Evolutionary conservation across 2,113 vertebrate species (phyloP).

Genomic region (Morone saxatilis): DNA sequence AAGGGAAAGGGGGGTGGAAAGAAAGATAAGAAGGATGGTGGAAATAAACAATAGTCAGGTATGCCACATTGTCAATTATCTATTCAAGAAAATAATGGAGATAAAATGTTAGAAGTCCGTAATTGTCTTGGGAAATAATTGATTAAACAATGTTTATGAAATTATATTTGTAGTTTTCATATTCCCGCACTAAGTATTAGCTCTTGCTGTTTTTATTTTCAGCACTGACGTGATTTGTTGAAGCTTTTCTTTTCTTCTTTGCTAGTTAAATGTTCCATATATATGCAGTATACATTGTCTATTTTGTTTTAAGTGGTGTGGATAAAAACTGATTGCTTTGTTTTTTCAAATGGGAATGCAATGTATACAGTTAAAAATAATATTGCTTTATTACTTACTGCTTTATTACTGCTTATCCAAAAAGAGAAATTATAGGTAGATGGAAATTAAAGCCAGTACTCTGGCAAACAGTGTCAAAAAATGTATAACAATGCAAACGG

Average conservation of each 20-base stretch:
- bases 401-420: background rate
- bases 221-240: background rate
- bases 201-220: conserved; percentile 8
- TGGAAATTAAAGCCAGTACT: conserved; percentile 16
- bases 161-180: conserved; percentile 22
- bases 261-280: background rate
- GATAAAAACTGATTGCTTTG: background rate
- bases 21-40: conserved; percentile 72
- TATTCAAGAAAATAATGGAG: background rate
- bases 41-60: conserved; percentile 47
- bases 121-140: background rate
- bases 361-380: background rate
- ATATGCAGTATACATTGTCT: background rate
- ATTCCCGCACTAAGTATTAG: background rate
- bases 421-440: background rate
- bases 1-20: conserved; percentile 67
- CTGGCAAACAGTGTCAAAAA: conserved; percentile 7
- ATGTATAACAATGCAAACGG: background rate
- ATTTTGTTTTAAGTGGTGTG: background rate
- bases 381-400: background rate
- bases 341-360: conserved; percentile 21
- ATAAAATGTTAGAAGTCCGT: background rate
- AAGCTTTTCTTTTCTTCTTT: background rate
- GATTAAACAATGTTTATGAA: background rate
- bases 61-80: background rate